These are phyloP conservation scores for Ia io DNA, from an alignment of 2,113 vertebrate species.

Conservation along the genomic window DNA sequence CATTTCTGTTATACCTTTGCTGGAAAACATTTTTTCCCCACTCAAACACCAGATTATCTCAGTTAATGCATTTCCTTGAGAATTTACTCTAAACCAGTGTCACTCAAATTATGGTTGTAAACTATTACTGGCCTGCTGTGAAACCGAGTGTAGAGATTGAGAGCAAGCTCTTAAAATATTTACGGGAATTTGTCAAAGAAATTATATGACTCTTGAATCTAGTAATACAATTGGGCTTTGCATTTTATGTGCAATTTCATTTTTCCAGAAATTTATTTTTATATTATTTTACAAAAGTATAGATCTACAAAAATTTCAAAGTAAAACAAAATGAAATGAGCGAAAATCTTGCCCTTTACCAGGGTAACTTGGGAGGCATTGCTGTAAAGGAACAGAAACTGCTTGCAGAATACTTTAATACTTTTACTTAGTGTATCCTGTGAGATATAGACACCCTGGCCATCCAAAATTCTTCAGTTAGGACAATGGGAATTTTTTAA, in stretches of 20 bases:
- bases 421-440: background rate
- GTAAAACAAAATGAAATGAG: conserved; percentile 50
- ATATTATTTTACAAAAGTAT: conserved; percentile 57
- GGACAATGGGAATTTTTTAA: background rate
- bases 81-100: background rate
- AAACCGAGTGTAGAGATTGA: conserved; percentile 42
- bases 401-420: background rate
- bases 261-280: conserved; percentile 63
- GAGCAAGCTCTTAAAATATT: conserved; percentile 61
- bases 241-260: conserved; percentile 49
- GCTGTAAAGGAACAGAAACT: background rate
- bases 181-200: conserved; percentile 60
- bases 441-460: background rate
- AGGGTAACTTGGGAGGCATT: background rate
- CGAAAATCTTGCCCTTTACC: background rate
- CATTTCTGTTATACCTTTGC: background rate
- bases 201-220: conserved; percentile 60
- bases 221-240: conserved; percentile 32
- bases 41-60: background rate
- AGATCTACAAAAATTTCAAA: conserved; percentile 59
- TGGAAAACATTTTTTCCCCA: background rate
- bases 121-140: conserved; percentile 23
- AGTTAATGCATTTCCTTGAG: background rate
- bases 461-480: background rate
- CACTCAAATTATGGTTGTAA: conserved; percentile 25